These are phyloP conservation scores for Nematopogon swammerdamellus DNA, from an alignment of 2,888 invertebrate genomes.

Conservation along the genomic window DNA sequence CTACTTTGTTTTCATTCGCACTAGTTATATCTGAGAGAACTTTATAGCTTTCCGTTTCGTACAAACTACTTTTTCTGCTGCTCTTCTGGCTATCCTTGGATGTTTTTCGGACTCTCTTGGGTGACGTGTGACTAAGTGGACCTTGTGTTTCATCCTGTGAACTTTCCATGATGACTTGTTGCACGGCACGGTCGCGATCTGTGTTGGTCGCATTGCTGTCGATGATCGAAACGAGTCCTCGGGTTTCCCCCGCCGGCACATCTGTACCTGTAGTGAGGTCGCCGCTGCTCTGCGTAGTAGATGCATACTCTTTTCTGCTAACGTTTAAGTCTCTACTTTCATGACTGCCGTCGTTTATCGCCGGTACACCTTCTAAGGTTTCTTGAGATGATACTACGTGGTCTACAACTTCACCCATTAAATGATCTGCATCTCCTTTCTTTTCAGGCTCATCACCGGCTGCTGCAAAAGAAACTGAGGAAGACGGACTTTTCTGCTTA, in stretches of 20 bases:
- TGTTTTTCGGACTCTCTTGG: conserved; percentile 25
- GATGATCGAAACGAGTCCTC: conserved; percentile 28
- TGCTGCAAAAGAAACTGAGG: conserved; percentile 39
- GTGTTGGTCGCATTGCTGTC: conserved; percentile 20
- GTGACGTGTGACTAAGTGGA: conserved; percentile 26
- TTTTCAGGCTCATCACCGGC: conserved; percentile 32
- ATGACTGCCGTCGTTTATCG: conserved; percentile 19
- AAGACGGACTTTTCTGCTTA: conserved; percentile 14
- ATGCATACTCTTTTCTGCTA: conserved; percentile 26
- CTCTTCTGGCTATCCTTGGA: conserved; percentile 34
- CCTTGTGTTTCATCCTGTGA: conserved; percentile 21
- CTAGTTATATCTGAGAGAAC: conserved; percentile 42
- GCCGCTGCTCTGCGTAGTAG: conserved; percentile 29
- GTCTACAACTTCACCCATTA: conserved; percentile 37
- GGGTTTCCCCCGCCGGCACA: conserved; percentile 15
- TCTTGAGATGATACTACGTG: conserved; percentile 18
- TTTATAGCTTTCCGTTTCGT: conserved; percentile 53
- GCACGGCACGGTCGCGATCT: conserved; percentile 25
- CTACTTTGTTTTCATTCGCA: conserved; percentile 26
- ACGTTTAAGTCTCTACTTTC: conserved; percentile 21
- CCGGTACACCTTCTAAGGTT: conserved; percentile 18
- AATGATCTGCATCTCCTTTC: conserved; percentile 22
- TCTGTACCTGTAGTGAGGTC: conserved; percentile 21
- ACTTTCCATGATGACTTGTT: conserved; percentile 31
- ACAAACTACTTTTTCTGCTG: conserved; percentile 44